Conservation (phyloP, 2,888 invertebrate genomes). For the Cryptocephalus primarius region DNA sequence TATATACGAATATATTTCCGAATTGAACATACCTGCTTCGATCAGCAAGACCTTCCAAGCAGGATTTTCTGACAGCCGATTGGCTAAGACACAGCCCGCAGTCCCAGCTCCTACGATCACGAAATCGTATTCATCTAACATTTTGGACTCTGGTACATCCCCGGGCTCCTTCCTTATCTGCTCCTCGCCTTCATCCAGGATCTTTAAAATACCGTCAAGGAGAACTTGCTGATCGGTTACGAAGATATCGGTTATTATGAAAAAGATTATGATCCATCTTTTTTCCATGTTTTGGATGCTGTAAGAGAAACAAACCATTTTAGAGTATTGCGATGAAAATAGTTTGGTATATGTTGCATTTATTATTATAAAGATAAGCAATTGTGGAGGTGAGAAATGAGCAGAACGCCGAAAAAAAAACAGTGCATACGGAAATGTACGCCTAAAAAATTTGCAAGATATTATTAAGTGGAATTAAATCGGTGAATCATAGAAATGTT, state of each 20-base stretch:
- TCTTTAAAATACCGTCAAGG: conserved; percentile 42
- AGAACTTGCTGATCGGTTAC: conserved; percentile 11
- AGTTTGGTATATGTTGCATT: too few species aligned
- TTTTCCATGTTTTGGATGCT: not conserved
- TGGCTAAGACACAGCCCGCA: conserved; percentile 67
- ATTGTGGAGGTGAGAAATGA: too few species aligned
- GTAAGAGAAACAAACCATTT: too few species aligned
- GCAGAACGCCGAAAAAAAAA: too few species aligned
- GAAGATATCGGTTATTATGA: conserved; percentile 6
- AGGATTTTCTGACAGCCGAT: conserved; percentile 58
- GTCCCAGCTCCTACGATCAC: conserved; percentile 72
- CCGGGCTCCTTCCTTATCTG: conserved; percentile 44
- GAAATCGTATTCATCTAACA: conserved; percentile 59
- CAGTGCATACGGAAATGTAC: too few species aligned
- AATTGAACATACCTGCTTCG: conserved; percentile 52
- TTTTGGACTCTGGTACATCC: conserved; percentile 39
- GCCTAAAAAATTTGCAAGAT: too few species aligned
- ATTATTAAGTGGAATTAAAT: too few species aligned
- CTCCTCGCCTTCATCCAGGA: conserved; percentile 43
- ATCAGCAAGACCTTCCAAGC: conserved; percentile 57
- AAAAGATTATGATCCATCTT: conserved; percentile 1
- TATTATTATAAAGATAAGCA: too few species aligned
- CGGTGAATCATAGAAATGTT: too few species aligned
- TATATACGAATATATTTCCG: too few species aligned
- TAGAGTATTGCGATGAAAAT: too few species aligned